These are phyloP conservation scores for Aspidapion aeneum DNA, from an alignment of 2,888 invertebrate species.

Conservation along the genomic window DNA sequence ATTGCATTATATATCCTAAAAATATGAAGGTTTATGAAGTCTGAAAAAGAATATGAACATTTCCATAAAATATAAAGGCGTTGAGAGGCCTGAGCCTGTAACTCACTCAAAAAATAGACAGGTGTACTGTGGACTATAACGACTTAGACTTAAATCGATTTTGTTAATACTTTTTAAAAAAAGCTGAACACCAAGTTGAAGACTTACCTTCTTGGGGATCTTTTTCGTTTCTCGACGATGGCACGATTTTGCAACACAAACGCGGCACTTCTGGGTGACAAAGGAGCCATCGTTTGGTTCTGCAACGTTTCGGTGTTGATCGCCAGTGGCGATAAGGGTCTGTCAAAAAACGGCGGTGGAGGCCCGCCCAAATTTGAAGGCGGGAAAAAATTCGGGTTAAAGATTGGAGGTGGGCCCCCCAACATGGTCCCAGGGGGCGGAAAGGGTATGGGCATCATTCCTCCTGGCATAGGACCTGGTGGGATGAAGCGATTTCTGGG, in stretches of 20 bases:
- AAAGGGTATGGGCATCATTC: constrained; percentile 4
- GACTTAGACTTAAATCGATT: no score
- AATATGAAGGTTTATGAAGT: no score
- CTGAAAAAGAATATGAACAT: no score
- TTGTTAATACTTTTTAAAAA: no score
- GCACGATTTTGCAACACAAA: constrained; percentile 47
- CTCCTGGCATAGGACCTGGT: background rate
- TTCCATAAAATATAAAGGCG: no score
- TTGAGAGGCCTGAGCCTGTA: no score
- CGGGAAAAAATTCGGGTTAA: constrained; percentile 20
- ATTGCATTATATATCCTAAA: no score
- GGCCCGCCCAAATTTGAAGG: constrained; percentile 23
- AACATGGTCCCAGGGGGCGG: constrained; percentile 6
- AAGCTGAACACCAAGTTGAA: no score
- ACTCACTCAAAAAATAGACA: no score
- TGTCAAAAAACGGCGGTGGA: constrained; percentile 32
- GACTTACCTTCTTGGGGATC: constrained; percentile 42
- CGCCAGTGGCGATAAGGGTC: constrained; percentile 41
- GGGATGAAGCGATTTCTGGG: background rate
- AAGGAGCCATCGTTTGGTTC: constrained; percentile 40
- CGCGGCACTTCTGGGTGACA: constrained; percentile 47
- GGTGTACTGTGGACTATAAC: no score
- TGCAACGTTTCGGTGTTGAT: constrained; percentile 40
- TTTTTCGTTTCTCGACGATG: constrained; percentile 45
- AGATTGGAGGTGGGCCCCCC: constrained; percentile 14